Base-by-base conservation (phyloP, 2,797 vertebrate species). In the Parambassis ranga region DNA sequence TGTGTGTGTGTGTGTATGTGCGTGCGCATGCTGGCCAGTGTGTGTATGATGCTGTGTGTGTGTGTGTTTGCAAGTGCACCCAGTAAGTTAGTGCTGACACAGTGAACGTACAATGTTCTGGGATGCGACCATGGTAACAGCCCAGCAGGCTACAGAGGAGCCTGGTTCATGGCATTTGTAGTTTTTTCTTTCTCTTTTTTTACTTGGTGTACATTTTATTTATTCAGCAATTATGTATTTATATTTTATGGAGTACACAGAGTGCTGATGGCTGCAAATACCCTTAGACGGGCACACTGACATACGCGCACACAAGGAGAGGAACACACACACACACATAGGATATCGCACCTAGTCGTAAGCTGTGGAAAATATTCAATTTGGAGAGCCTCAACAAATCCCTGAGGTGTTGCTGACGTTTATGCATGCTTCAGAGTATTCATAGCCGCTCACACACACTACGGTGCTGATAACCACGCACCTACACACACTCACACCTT, bases 191-290 rank as follows among this genome's bases (percentile, higher is more conserved):
- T 38, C 7, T 31, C 58, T 49, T 82, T 67, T 76, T 71, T 33
- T 30, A 62, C 63, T 70, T 59, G 41, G 57, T 84, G 81, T 87
- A 72, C 74, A 71, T 84, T 89, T 88, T 85, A 90, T 88, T 90
- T 88, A 89, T 88, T 89, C 85, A 88, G 80, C 79, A 85, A 89
- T 88, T 89, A 82, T 78, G 79, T 76, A 84, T 89, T 87, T 81
- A 89, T 88, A 83, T 89, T 87, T 87, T 36, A 86, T 82, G 59
- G 77, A 72, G 78, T 70, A 87, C 72, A 85, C 75, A 74, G 71
- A 87, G 60, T 82, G 77, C 85, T 83, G 82, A 83, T 58, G 27
- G 56, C 71, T 63, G 65, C 53, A 85, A 77, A 79, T 65, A 65
- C 43, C 41, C 32, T 13, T 53, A 47, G 41, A 77, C 14, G 9